These are phyloP conservation scores for Lottia scabra DNA, from an alignment of 2,888 invertebrate genomes.

Conservation along the genomic window DNA sequence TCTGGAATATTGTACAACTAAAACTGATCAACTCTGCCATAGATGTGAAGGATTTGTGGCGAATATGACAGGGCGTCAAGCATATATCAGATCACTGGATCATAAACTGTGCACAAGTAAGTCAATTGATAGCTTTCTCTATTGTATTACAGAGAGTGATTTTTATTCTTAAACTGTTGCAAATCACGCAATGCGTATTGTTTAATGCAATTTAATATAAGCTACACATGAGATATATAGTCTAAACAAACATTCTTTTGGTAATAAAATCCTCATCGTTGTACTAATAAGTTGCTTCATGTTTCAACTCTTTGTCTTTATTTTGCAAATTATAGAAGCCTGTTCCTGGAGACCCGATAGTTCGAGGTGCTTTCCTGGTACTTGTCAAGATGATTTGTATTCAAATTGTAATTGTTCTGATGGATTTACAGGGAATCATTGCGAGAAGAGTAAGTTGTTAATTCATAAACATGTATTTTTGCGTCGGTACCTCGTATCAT, in stretches of 20 bases:
- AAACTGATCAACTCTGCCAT: background rate
- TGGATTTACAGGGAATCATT: constrained; percentile 25
- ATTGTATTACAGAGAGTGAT: no score
- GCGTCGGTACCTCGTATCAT: no score
- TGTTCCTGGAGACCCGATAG: constrained; percentile 34
- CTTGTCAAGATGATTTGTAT: constrained; percentile 19
- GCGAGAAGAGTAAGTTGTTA: constrained; percentile 18
- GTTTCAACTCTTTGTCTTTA: no score
- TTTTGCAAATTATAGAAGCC: constrained; percentile 18
- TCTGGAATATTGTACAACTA: background rate
- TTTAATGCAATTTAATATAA: no score
- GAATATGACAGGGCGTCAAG: background rate
- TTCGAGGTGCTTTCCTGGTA: constrained; percentile 30
- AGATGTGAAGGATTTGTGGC: background rate
- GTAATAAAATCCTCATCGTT: no score
- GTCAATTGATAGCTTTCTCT: background rate
- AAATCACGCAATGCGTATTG: no score
- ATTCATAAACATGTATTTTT: no score
- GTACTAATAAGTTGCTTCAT: no score
- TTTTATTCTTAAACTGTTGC: no score
- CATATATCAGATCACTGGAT: background rate
- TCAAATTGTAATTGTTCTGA: constrained; percentile 19
- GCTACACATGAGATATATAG: no score
- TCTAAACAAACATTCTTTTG: no score
- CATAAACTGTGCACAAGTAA: background rate